These are phyloP conservation scores for Hozukius guyotensis DNA, from an alignment of 2,797 vertebrate species.

Conservation along the genomic window DNA sequence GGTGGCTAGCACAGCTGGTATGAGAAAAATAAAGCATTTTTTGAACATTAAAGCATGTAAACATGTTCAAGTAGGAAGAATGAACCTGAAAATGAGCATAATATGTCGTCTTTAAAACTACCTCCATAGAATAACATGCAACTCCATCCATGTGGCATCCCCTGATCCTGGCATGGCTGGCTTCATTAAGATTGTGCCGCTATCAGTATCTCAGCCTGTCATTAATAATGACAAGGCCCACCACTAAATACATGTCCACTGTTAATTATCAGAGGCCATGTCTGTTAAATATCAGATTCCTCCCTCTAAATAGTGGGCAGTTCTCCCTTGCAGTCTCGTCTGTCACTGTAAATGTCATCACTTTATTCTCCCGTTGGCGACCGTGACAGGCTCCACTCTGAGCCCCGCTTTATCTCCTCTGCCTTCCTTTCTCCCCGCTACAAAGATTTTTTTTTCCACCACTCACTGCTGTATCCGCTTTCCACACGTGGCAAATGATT, in stretches of 20 bases:
- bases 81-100: too few species aligned
- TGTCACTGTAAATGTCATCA: slow-evolving; percentile 98
- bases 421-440: slow-evolving; percentile 89
- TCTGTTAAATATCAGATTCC: slow-evolving; percentile 98
- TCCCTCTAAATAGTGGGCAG: slow-evolving; percentile 87
- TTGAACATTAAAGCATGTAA: too few species aligned
- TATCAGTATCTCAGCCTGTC: slow-evolving; percentile 80
- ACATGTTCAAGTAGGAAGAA: too few species aligned
- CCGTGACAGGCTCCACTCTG: slow-evolving; percentile 91
- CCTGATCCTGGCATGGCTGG: slow-evolving; percentile 57
- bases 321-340: slow-evolving; percentile 89
- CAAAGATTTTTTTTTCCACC: slow-evolving; percentile 88
- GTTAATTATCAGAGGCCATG: slow-evolving; percentile 92
- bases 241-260: slow-evolving; percentile 89
- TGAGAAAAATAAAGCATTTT: too few species aligned
- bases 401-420: slow-evolving; percentile 73
- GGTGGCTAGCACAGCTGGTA: fast-evolving
- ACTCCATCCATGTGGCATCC: background rate
- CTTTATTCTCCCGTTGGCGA: slow-evolving; percentile 89
- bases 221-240: slow-evolving; percentile 87
- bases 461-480: slow-evolving; percentile 95
- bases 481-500: slow-evolving; percentile 98
- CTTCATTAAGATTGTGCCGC: slow-evolving; percentile 89
- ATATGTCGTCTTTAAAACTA: background rate
- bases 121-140: background rate